Evolutionary conservation across 2,113 vertebrate species (phyloP).

Genomic region (Phoxinus phoxinus): DNA sequence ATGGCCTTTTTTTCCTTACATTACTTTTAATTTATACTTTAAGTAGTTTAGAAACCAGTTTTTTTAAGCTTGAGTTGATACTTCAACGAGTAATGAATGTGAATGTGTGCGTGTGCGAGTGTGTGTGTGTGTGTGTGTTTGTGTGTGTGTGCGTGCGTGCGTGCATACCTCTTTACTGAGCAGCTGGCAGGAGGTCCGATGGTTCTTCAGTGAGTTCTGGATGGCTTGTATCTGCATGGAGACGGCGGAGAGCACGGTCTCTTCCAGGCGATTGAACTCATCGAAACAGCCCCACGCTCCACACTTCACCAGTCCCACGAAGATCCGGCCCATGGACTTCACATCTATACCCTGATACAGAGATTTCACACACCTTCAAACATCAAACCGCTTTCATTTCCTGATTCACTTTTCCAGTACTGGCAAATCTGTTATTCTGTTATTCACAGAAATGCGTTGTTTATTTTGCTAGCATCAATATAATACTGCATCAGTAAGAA

Average conservation of each 20-base stretch:
- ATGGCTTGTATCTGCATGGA: conserved; percentile 99
- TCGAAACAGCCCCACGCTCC: conserved; percentile 99
- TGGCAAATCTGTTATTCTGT: neutral
- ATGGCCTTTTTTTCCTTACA: no score
- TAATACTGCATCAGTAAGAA: neutral
- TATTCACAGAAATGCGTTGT: neutral
- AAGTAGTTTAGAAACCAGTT: no score
- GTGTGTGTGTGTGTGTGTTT: no score
- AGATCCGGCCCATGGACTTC: conserved; percentile 97
- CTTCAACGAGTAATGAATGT: no score
- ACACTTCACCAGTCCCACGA: conserved; percentile 96
- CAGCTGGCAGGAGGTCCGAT: conserved; percentile 85
- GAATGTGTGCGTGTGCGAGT: no score
- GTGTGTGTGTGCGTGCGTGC: no score
- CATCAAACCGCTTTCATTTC: neutral
- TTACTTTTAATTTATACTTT: no score
- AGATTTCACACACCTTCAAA: neutral
- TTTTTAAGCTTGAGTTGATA: no score
- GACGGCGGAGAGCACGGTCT: conserved; percentile 93
- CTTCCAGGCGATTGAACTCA: conserved; percentile 96
- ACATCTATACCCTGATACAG: conserved; percentile 90
- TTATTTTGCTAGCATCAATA: neutral
- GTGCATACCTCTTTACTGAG: conserved; percentile 95
- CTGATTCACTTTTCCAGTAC: neutral
- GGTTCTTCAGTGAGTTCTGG: conserved; percentile 92